Base-by-base conservation (phyloP, 2,797 vertebrate species). In the Pterois miles region DNA sequence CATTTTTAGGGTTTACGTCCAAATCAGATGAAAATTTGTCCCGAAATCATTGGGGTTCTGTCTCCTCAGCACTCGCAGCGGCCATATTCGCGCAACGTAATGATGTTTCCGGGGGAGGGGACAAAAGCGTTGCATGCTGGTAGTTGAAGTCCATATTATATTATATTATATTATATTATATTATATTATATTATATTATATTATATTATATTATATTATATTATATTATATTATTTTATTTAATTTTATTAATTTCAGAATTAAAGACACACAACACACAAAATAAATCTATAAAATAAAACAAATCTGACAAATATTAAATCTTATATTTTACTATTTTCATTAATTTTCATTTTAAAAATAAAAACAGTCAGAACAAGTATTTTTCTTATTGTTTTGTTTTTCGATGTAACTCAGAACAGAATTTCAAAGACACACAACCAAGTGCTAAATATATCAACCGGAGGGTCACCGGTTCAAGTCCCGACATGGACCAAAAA, bases 71-170 rank as follows among this genome's bases (percentile, higher is more conserved):
- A 10, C 2, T 1, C 1, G 6, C 2, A 1, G 23, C 16, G 0
- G 54, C 53, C 71, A 65, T 77, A 0, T 27, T 29, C 2, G 36
- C 57, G 63, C 57, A 5, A 0, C 1, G 1, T 60, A 4, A 78
- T 86, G 75, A 87, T 86, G 84, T 82, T 0, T 0, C 1, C 8
- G 6, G 1, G 1, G 10, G 13, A 27, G 8, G 36, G 4, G 6
- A 8, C 2, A 5, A n/a, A 13, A 56, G n/a, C 16, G 18, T 56
- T 82, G 89, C 76, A 92, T 82, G 66, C 76, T 85, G 88, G 89
- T 74, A 87, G 36, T 79, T 83, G 80, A 25, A 81, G 85, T 89
- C 71, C 18, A 57, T 6, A 43, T 54, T 33, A 16, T 29, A 34
- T 52, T 62, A 10, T 62, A 12, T 40, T 59, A 27, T 59, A 43